Base-by-base conservation (phyloP, 30 jellyfish, hydroid and myxozoan genomes). In the Aurelia aurita complex sp. Pacific region DNA sequence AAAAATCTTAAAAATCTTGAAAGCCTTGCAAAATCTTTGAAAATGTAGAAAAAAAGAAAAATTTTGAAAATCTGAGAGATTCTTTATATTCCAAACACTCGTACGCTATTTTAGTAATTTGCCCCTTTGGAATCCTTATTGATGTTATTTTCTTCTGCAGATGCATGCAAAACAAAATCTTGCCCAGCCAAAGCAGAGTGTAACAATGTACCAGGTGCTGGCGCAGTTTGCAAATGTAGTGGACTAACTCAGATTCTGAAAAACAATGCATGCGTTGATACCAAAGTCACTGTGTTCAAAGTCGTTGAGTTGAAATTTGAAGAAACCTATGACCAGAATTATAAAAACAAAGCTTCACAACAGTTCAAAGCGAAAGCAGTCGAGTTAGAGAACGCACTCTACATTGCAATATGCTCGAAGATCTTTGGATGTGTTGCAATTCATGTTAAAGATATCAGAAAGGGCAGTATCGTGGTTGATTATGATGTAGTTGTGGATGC, bases 401-500 rank as follows among this genome's bases (percentile, higher is more conserved):
- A 55, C 64, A 35, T 11, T 62, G 38, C 87, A 10, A 50, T 77
- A 17, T 57, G 76, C 53, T 33, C 40, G 18, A 59, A 35, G 7
- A 33, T 77, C 6, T 2, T 35, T n/a, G 76, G 76, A 13, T 60
- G 76, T 40, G 40, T 77, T 13, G 76, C 77, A 7, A 38, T 77
- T 36, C 32, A 2, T 9, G 77, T 77, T n/a, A 62, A 74, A 17
- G 77, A 57, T 38, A 35, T 77, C 12, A 34, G 42, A n/a, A 33
- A 57, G 18, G 87, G 87, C 5, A 77, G 87, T n/a, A 61, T 77
- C 15, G 18, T 12, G 0, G 87, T 77, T 3, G 77, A 77, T n/a
- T 77, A 57, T 62, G 68, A 77, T 0, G 87, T 77, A 10, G 65
- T 77, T n/a, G 66, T 46, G 61, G 87, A 77, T 55, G 87, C 77